Base-by-base conservation (phyloP, 2,888 invertebrate species). In the Heliconius sara region DNA sequence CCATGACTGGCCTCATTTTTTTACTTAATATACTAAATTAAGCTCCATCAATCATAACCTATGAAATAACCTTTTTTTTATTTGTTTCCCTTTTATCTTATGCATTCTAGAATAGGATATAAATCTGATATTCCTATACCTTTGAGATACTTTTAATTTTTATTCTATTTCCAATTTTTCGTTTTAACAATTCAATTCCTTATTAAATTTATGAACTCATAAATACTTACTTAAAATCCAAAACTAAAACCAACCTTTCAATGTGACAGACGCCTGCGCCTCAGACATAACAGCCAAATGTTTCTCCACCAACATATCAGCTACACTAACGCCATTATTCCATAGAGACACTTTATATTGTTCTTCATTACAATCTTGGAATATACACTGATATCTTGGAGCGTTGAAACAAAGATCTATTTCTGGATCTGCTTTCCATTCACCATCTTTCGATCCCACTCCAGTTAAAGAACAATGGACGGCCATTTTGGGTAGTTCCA, bases 401-500 rank as follows among this genome's bases (percentile, higher is more conserved):
- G 95, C 95, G 84, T 96, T 96, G 86, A 97, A 97, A 85, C 96
- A 96, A n/a, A 94, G 89, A 81, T 96, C 96, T 76, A 96, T 95
- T 68, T 92, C 93, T 1, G 93, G 89, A 52, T 95, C 89, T 57
- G 95, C 93, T 16, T 95, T 93, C 97, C 97, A 97, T 80, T 90
- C 92, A 0, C 95, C 95, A 9, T 95, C 96, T 67, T 92, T 91
- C 0, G 97, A 96, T 30, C 94, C 89, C 3, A 97, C 95, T 60
- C 96, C 96, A 60, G 95, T 91, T 76, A 98, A 91, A 0, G 96
- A 94, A 87, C 98, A 98, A 76, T 96, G 95, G 0, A 97, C 92
- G 0, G 97, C 97, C 95, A 97, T 97, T 76, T 96, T 96, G 0
- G 98, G 97, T 30, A 97, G 88, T 6, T 94, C 93, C 89, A 97